Evolutionary conservation across 1,140 invertebrate species (phyloP), one percentile per base, ranked within the genome.

Genomic region (Procambarus clarkii): DNA sequence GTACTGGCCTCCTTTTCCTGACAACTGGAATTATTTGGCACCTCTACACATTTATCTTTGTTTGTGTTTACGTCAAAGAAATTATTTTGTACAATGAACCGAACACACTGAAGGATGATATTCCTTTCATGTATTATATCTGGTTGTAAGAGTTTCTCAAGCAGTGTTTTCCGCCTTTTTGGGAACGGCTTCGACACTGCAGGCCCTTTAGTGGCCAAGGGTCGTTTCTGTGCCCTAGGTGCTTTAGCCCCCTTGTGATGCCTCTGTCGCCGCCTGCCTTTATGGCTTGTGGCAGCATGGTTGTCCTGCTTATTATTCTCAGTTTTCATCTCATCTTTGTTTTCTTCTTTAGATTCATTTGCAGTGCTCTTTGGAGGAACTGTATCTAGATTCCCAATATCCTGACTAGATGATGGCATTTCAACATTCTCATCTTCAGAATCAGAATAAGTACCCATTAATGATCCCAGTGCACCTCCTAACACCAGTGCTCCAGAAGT

Each of bases 361-460:
- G 50, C 50, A 54, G 50, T 13, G 13, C 2, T 7, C 8, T 54
- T 8, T 54, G 2, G 1, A 54, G 50, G 21, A 21, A 11, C 15
- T 69, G 21, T 69, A 1, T 69, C 15, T 18, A 2, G 64, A 5
- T 69, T 21, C 21, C 21, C 64, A 69, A 18, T 5, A n/a, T 4
- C 4, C 15, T 18, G 13, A n/a, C 21, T n/a, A 21, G 15, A 4
- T 21, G 64, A 5, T 69, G 15, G 60, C 4, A 64, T 21, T 8
- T 74, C 69, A 9, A n/a, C 34, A n/a, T 34, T 34, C 24, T 91
- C 89, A 15, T 80, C 89, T 69, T 86, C 89, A 60, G 89, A 91
- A 46, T 85, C 89, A 69, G 89, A 91, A n/a, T 92, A 92, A 24
- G 91, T 81, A 64, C 80, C 91, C 86, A 92, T 92, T 46, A 92